A percentile compares a stretch with the other conserved stretches of the same genome.
phyloP scores from a whole-genome alignment of 2,797 vertebrate species.

The Decapterus maruadsi region DNA sequence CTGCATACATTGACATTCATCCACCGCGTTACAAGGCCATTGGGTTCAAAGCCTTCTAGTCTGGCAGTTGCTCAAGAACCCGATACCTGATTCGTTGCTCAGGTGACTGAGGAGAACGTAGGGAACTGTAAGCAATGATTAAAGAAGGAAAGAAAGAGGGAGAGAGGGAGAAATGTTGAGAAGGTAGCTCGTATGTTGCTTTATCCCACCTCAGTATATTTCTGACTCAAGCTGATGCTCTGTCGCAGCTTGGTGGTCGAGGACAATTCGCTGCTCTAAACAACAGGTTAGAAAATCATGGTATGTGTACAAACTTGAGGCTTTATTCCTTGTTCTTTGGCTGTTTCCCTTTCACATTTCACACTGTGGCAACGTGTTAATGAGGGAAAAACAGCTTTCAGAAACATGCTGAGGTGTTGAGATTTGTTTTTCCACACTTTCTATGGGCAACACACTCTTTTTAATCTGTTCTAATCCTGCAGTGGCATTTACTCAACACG shows the following conservation, averaged over 20 bases:
- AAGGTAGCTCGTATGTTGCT: conserved; percentile 43
- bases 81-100: conserved; percentile 98
- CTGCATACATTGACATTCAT: conserved; percentile 78
- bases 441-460: conserved; percentile 68
- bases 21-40: conserved; percentile 42
- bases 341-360: conserved; percentile 39
- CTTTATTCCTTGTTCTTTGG: conserved; percentile 20
- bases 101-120: conserved; percentile 94
- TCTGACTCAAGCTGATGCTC: conserved; percentile 25
- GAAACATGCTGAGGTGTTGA: conserved; percentile 72
- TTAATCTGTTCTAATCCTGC: conserved; percentile 79
- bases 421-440: conserved; percentile 70
- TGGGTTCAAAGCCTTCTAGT: conserved; percentile 58
- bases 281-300: conserved; percentile 27
- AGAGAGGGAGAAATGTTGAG: conserved; percentile 72
- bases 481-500: conserved; percentile 77
- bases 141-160: conserved; percentile 68
- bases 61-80: conserved; percentile 60
- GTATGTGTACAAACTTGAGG: conserved; percentile 21
- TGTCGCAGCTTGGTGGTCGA: background rate
- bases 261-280: conserved; percentile 1
- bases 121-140: conserved; percentile 83
- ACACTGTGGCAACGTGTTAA: conserved; percentile 59
- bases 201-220: conserved; percentile 22
- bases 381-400: conserved; percentile 74